Evolutionary conservation across 2,113 vertebrate species (phyloP), one percentile per base, ranked within the genome.

Genomic region (Pavo muticus): DNA sequence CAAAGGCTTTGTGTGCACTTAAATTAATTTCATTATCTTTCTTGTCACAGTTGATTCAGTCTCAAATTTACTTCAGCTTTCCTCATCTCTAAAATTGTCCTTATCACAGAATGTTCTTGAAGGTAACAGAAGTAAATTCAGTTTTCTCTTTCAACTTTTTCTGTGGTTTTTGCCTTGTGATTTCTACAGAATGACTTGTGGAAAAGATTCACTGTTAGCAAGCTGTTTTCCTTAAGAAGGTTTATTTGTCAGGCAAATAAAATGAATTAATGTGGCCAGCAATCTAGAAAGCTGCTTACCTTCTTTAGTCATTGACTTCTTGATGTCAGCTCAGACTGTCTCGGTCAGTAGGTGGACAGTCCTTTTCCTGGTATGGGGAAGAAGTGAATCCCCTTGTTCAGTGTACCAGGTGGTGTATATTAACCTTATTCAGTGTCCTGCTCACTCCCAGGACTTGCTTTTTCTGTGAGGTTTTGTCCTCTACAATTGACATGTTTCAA

Each of bases 1-100:
- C 45, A 59, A 88, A 72, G 52, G 13, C 42, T 85, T 82, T 88
- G 42, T 74, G 45, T 79, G 39, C 24, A 4, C 71, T 82, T 79
- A 85, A 64, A 84, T 77, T 77, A 85, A 64, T 90, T 81, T 77
- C n/a, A 48, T 88, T 90, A 37, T 75, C 52, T 87, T 63, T 87
- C 52, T 87, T 90, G n/a, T 90, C 42, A 39, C 30, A 40, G 61
- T 59, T 88, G 40, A 84, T 67, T 84, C 65, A 24, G 56, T 57
- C 78, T 82, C 74, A 63, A 27, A 47, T 57, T 69, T 82, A 44
- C 61, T 69, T 90, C 80, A 56, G 32, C 25, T 47, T 81, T 61
- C 11, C 4, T 85, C 10, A 29, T 20, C 42, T 52, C 45, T 73
- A 9, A 61, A 39, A 11, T 6, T 87, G 56, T 67, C 69, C 52